These are phyloP conservation scores for Volucella inanis DNA, from an alignment of 2,888 invertebrate species.

Conservation along the genomic window DNA sequence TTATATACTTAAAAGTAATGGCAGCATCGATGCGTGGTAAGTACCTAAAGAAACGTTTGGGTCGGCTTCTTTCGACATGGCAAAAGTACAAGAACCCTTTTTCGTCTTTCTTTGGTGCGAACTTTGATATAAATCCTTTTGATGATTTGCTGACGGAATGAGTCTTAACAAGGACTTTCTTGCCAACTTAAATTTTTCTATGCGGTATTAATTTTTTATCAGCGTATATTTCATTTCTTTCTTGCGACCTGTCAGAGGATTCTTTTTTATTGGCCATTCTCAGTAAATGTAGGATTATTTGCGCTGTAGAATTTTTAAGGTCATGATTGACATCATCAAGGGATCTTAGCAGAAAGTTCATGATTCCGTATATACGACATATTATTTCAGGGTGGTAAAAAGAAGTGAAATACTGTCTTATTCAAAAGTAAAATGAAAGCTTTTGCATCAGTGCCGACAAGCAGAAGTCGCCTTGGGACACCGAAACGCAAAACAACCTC, in stretches of 20 bases:
- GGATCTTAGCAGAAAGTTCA: no score
- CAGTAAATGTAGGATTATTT: no score
- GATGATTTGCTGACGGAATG: neutral
- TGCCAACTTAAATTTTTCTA: neutral
- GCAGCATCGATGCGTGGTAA: constrained; percentile 4
- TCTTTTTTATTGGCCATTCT: no score
- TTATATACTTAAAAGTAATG: neutral
- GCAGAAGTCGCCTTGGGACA: no score
- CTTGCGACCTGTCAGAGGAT: no score
- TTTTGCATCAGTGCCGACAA: no score
- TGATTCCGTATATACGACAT: no score
- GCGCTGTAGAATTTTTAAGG: neutral
- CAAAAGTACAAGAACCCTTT: neutral
- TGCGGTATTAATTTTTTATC: neutral
- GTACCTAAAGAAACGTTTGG: neutral
- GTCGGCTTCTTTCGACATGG: neutral
- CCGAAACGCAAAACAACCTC: no score
- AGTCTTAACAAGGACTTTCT: constrained; percentile 6
- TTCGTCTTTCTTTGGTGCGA: neutral
- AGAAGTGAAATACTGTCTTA: no score
- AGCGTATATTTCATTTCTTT: constrained; percentile 8
- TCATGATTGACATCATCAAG: neutral
- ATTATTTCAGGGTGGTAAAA: no score
- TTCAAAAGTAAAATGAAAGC: no score
- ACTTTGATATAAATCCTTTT: constrained; percentile 4